These are phyloP conservation scores for Drosophila repleta DNA, from an alignment of 1,140 invertebrate genomes.

Conservation along the genomic window DNA sequence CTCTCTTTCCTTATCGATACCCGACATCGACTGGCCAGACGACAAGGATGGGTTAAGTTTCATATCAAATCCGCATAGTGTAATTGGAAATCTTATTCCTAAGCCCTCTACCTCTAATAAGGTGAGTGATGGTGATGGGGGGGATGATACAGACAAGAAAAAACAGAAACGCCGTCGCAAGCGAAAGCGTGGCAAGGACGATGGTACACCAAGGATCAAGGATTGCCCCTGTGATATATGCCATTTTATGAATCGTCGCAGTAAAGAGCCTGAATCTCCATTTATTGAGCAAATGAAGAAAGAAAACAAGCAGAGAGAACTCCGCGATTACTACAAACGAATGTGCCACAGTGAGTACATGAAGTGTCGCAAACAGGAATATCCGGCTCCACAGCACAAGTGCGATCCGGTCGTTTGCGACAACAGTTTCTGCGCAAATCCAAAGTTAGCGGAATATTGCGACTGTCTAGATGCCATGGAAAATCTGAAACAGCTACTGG, in stretches of 20 bases:
- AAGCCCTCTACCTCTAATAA: too few relatives aligned
- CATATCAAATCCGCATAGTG: too few relatives aligned
- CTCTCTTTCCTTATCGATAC: too few relatives aligned
- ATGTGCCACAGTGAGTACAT: slow-evolving; percentile 45
- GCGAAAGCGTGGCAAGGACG: background rate
- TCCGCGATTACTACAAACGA: slow-evolving; percentile 33
- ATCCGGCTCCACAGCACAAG: slow-evolving; percentile 5
- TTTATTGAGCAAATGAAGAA: slow-evolving; percentile 52
- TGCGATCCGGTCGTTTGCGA: slow-evolving; percentile 41
- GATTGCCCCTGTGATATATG: slow-evolving; percentile 56
- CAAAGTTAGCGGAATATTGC: slow-evolving; percentile 34
- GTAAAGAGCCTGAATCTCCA: slow-evolving; percentile 35
- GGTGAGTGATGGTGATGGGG: too few relatives aligned
- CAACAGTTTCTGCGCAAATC: slow-evolving; percentile 30
- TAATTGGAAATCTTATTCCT: too few relatives aligned
- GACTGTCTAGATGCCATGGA: slow-evolving; percentile 37
- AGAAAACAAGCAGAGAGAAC: slow-evolving; percentile 18
- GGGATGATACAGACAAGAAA: background rate
- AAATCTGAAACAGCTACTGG: slow-evolving; percentile 29
- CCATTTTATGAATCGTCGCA: slow-evolving; percentile 16
- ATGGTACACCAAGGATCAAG: background rate
- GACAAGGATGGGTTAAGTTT: too few relatives aligned
- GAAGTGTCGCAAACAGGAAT: background rate
- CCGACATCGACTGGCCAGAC: too few relatives aligned
- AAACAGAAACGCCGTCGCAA: too few relatives aligned